These are phyloP conservation scores for Caenorhabditis sulstoni DNA, from an alignment of 2,888 invertebrate species.

Conservation along the genomic window DNA sequence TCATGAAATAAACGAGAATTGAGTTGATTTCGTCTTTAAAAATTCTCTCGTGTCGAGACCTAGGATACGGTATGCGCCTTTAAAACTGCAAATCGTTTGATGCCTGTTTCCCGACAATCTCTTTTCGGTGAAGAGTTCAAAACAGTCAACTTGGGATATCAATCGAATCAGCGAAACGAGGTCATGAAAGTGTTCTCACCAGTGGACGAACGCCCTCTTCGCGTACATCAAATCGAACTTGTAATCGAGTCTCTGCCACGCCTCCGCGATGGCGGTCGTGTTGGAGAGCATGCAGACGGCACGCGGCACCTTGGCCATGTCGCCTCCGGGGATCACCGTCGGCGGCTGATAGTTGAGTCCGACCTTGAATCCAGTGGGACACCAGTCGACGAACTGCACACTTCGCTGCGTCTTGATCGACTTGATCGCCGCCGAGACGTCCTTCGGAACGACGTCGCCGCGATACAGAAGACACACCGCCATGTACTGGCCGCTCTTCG, in stretches of 20 bases:
- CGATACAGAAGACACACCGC: constrained; percentile 83
- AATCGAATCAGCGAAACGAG: too few relatives aligned
- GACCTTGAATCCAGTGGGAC: constrained; percentile 76
- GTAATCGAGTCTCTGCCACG: constrained; percentile 88
- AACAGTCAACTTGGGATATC: too few relatives aligned
- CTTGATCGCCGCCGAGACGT: constrained; percentile 93
- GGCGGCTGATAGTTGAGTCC: constrained; percentile 85
- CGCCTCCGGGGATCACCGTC: constrained; percentile 92
- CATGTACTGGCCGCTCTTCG: constrained; percentile 84
- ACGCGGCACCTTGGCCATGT: constrained; percentile 86
- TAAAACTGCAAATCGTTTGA: too few relatives aligned
- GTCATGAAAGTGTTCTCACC: constrained; percentile 48
- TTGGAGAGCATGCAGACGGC: constrained; percentile 92
- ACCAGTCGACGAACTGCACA: constrained; percentile 88
- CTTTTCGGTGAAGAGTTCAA: background rate
- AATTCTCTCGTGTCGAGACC: too few relatives aligned
- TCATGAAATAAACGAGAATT: too few relatives aligned
- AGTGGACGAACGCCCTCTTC: constrained; percentile 83
- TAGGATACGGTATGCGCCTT: too few relatives aligned
- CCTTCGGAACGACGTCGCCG: constrained; percentile 93
- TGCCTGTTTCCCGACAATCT: too few relatives aligned
- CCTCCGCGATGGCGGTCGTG: constrained; percentile 93
- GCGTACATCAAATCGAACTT: constrained; percentile 88
- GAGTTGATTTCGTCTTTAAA: too few relatives aligned
- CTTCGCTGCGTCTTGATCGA: constrained; percentile 93